Conservation (phyloP, 2,888 invertebrate species). For the Heterodera filipjevi region DNA sequence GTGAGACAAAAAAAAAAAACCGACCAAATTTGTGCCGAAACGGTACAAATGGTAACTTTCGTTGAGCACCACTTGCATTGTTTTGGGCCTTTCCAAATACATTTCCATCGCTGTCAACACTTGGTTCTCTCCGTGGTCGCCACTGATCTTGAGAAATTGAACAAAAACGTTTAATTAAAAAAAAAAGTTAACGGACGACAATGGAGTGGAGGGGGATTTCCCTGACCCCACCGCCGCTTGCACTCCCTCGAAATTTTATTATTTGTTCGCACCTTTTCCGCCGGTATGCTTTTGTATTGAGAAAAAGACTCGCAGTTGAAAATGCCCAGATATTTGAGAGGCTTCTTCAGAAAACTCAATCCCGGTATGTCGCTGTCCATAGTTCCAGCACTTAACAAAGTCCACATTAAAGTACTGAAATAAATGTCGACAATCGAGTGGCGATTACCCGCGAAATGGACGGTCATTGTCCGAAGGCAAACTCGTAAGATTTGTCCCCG, state of each 20-base stretch:
- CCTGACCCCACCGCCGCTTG: too few relatives aligned
- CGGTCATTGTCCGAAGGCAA: constrained; percentile 69
- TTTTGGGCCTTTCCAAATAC: constrained; percentile 82
- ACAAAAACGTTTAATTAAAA: background rate
- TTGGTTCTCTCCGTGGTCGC: constrained; percentile 69
- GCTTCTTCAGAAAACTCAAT: constrained; percentile 76
- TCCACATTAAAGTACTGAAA: too few relatives aligned
- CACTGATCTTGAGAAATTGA: constrained; percentile 31
- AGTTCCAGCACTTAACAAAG: constrained; percentile 26
- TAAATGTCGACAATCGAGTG: too few relatives aligned
- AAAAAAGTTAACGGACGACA: too few relatives aligned
- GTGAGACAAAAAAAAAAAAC: too few relatives aligned
- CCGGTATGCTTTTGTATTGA: constrained; percentile 86
- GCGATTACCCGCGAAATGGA: constrained; percentile 41
- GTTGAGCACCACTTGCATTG: constrained; percentile 82
- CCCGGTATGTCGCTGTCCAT: constrained; percentile 79
- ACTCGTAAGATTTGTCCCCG: constrained; percentile 91
- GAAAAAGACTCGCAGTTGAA: constrained; percentile 90
- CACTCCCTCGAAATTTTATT: too few relatives aligned
- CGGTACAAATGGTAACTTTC: constrained; percentile 75
- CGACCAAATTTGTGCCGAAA: constrained; percentile 52
- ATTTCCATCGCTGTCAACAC: constrained; percentile 80
- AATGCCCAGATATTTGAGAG: constrained; percentile 86
- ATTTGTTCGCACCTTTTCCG: constrained; percentile 67
- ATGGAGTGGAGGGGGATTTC: too few relatives aligned